Base-by-base conservation (phyloP, 2,113 vertebrate genomes). In the Nerophis lumbriciformis region DNA sequence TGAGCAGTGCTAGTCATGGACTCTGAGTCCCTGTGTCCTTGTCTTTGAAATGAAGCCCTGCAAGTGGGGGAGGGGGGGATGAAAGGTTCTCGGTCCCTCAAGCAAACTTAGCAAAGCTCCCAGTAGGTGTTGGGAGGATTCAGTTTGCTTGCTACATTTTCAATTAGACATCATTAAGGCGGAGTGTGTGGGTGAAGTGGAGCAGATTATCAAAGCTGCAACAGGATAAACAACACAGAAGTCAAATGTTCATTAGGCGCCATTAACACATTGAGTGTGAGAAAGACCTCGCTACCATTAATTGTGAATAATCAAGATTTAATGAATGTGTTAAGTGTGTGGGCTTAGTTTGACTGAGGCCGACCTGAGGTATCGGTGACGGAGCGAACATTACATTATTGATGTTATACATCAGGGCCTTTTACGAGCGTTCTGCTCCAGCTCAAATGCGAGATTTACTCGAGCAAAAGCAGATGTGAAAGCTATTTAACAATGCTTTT, bases 61-160 rank as follows among this genome's bases (percentile, higher is more conserved):
- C 36, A 38, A 68, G 55, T 6, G 7, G 12, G 53, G 2, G 3
- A 28, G 21, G 28, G 28, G 28, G 28, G 48, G 47, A 28, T 12
- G n/a, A 47, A n/a, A 68, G 55, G 58, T 69, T 52, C 66, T 56
- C 61, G 52, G 56, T 72, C 70, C 35, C 73, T 61, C n/a, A 66
- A 73, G 78, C 56, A 78, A 83, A 78, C 66, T 83, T 79, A 72
- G 57, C 42, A 36, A 53, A 69, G 68, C 69, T 19, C 65, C 60
- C 56, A 81, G 69, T 84, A 80, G 76, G 60, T 13, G 5, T 65
- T 66, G 28, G 48, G 28, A 59, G 62, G 68, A 68, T 71, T 76
- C 77, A 75, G 69, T 78, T 72, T 74, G 76, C 83, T 73, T 72
- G 80, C 81, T 78, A 83, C 83, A 76, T 81, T 85, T 88, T 80